Percentiles rank a stretch among this genome's conserved stretches.
Conservation (phyloP, 2,888 invertebrate genomes). For the Zelleria hepariella region DNA sequence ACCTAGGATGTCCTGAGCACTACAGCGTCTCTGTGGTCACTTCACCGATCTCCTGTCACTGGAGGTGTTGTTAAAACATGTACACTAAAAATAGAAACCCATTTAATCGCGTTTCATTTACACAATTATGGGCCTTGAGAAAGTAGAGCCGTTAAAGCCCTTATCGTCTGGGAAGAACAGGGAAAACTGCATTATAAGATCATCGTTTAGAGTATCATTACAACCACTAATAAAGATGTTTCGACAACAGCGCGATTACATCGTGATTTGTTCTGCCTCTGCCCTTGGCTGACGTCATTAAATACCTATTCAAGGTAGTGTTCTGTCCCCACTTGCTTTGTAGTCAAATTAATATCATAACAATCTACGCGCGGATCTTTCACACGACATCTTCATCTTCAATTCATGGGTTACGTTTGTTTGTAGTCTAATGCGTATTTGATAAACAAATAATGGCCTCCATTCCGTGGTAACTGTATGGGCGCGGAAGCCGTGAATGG, state of each 20-base stretch:
- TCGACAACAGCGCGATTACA: neutral
- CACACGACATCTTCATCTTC: slow-evolving; percentile 66
- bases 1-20: too few species aligned
- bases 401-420: slow-evolving; percentile 36
- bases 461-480: slow-evolving; percentile 22
- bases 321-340: slow-evolving; percentile 26
- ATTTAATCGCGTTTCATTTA: neutral
- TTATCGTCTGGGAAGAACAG: neutral
- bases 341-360: slow-evolving; percentile 62
- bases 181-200: neutral
- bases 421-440: slow-evolving; percentile 58
- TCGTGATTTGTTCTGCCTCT: neutral
- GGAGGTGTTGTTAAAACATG: too few species aligned
- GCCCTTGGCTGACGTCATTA: neutral
- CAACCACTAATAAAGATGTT: neutral
- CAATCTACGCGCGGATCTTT: slow-evolving; percentile 47
- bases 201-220: neutral
- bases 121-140: neutral
- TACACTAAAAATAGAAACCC: too few species aligned
- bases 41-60: too few species aligned
- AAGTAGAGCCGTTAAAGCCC: neutral
- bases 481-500: slow-evolving; percentile 52
- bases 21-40: too few species aligned
- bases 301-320: neutral
- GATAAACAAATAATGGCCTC: slow-evolving; percentile 59